Base-by-base conservation (phyloP, 1,140 invertebrate species). In the Monomorium pharaonis region DNA sequence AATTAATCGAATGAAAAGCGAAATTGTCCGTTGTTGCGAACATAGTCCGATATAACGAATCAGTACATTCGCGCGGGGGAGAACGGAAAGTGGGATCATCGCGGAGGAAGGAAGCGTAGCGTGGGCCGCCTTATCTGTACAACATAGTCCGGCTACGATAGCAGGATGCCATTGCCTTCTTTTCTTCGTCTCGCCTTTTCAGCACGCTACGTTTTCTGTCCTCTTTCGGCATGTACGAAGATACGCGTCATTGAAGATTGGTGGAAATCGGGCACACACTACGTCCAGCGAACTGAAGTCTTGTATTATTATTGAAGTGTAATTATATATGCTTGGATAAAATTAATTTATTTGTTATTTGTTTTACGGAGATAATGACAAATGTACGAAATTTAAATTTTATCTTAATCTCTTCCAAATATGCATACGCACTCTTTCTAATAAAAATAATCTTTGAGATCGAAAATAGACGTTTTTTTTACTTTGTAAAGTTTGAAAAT, bases 31-130 rank as follows among this genome's bases (percentile, higher is more conserved):
- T 60, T 63, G 33, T 56, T 24, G 56, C 16, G 37, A 14, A 74
- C 27, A 74, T 16, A 42, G 60, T n/a, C 49, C 49, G 51, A 37
- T 27, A 37, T 12, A 74, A 58, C 54, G 30, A 78, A 78, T 77
- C 69, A 65, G 65, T 44, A 49, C 27, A 27, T 42, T 78, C 21
- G n/a, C 83, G 74, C 47, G 42, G 37, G 76, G 56, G 54, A 76
- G 74, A 67, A 88, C 81, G 33, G 84, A 65, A 70, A 80, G 85
- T 88, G 42, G 37, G 69, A 87, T 83, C 84, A 85, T 90, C 72
- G 70, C 62, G 81, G 60, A 91, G 91, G 91, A 92, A 92, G 91
- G 86, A 92, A 92, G 90, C 88, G 74, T 88, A 86, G 91, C 87
- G 91, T 92, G 89, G 91, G 91, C 54, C 12, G 78, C 16, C 33